Conservation (phyloP, 2,888 invertebrate genomes). For the Hecatera dysodea region DNA sequence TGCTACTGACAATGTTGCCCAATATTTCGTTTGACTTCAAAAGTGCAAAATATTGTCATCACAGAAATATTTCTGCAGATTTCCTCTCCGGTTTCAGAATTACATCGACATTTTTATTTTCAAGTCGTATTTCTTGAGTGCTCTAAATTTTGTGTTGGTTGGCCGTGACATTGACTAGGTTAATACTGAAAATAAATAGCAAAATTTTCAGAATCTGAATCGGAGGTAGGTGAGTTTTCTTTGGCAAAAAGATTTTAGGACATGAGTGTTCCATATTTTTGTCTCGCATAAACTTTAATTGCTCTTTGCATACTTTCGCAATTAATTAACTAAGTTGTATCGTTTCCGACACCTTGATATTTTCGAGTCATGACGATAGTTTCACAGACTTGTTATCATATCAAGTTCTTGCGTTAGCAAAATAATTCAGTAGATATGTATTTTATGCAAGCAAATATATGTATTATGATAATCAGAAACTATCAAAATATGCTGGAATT, state of each 20-base stretch:
- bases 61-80: slow-evolving; percentile 19
- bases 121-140: slow-evolving; percentile 1
- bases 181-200: background rate
- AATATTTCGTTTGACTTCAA: slow-evolving; percentile 18
- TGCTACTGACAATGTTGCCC: background rate
- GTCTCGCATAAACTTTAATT: background rate
- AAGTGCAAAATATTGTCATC: slow-evolving; percentile 18
- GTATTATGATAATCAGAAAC: slow-evolving; percentile 29
- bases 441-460: slow-evolving; percentile 23
- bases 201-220: background rate
- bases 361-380: slow-evolving; percentile 7
- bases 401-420: slow-evolving; percentile 4
- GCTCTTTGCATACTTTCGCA: background rate
- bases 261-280: too few relatives aligned
- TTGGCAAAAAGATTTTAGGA: slow-evolving; percentile 3
- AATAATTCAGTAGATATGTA: slow-evolving; percentile 24
- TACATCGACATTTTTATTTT: slow-evolving; percentile 27
- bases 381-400: slow-evolving; percentile 18
- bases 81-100: slow-evolving; percentile 16
- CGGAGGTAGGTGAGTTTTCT: background rate
- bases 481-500: slow-evolving; percentile 43
- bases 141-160: slow-evolving; percentile 14
- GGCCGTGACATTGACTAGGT: slow-evolving; percentile 10
- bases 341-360: slow-evolving; percentile 14
- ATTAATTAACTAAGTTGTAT: slow-evolving; percentile 4